A percentile compares a stretch with the other conserved stretches of the same genome.
phyloP scores from a whole-genome alignment of 2,113 vertebrate species.

The Pipra filicauda region DNA sequence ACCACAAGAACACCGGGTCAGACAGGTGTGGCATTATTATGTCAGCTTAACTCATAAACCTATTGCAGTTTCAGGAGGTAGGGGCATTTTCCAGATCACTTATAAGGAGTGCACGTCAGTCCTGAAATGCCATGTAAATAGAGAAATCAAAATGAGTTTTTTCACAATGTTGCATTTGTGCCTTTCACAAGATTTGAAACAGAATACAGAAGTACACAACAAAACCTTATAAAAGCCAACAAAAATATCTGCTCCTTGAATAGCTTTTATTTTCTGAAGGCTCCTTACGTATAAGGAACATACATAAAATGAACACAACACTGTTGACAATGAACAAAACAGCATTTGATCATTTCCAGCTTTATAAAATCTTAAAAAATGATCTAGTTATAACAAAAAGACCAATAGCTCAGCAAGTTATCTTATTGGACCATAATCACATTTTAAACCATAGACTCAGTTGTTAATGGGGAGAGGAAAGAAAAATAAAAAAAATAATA shows the following conservation, averaged over 20 bases:
- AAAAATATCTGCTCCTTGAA: slow-evolving; percentile 46
- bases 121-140: background rate
- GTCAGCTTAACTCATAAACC: slow-evolving; percentile 83
- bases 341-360: slow-evolving; percentile 77
- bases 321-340: slow-evolving; percentile 75
- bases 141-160: background rate
- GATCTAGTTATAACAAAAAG: slow-evolving; percentile 73
- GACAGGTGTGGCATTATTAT: slow-evolving; percentile 81
- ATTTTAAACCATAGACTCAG: slow-evolving; percentile 70
- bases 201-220: background rate
- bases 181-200: background rate
- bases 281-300: slow-evolving; percentile 75
- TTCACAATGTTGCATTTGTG: background rate
- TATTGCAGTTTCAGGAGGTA: background rate
- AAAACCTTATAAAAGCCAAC: slow-evolving; percentile 7
- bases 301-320: slow-evolving; percentile 81
- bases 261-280: slow-evolving; percentile 76
- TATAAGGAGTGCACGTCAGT: background rate
- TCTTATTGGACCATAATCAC: slow-evolving; percentile 76
- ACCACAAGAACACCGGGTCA: slow-evolving; percentile 82
- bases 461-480: slow-evolving; percentile 50
- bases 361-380: slow-evolving; percentile 73
- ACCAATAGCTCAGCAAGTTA: slow-evolving; percentile 73
- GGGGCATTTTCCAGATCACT: background rate
- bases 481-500: background rate